A percentile compares a stretch with the other conserved stretches of the same genome.
Evolutionary conservation across 2,888 invertebrate genomes (phyloP).

Genomic region (Heliconius charithonia): DNA sequence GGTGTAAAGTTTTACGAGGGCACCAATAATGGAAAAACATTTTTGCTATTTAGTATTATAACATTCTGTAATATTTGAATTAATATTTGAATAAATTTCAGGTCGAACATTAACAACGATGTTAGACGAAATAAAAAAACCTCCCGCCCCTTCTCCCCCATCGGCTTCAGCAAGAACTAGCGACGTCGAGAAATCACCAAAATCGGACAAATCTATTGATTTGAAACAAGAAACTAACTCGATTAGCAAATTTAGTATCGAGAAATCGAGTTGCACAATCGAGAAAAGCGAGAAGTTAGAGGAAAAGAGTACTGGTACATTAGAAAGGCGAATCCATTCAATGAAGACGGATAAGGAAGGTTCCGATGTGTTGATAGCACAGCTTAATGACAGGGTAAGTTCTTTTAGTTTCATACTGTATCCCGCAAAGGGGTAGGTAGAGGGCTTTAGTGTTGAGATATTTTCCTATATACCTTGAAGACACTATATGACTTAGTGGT

Average conservation of each 20-base stretch:
- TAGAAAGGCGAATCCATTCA: slow-evolving; percentile 64
- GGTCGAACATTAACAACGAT: slow-evolving; percentile 74
- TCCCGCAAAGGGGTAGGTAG: too few species aligned
- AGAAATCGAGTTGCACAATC: slow-evolving; percentile 34
- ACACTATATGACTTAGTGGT: too few species aligned
- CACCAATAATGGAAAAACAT: too few species aligned
- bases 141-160: slow-evolving; percentile 57
- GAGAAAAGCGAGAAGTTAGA: slow-evolving; percentile 44
- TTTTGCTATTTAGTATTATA: too few species aligned
- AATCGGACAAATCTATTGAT: slow-evolving; percentile 23
- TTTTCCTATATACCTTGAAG: too few species aligned
- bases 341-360: slow-evolving; percentile 62
- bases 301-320: slow-evolving; percentile 53
- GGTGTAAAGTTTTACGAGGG: too few species aligned
- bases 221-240: slow-evolving; percentile 45
- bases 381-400: slow-evolving; percentile 79
- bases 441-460: too few species aligned
- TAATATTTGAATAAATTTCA: slow-evolving; percentile 48
- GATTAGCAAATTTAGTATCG: slow-evolving; percentile 38
- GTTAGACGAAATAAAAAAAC: slow-evolving; percentile 76
- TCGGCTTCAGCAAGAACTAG: slow-evolving; percentile 47
- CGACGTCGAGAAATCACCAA: slow-evolving; percentile 54
- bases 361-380: slow-evolving; percentile 70
- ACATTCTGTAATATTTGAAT: not conserved
- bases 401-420: not conserved